Evolutionary conservation across 92 coral and sea anemone species (phyloP), one percentile per base, ranked within the genome.

Genomic region (Actinostola sp.): DNA sequence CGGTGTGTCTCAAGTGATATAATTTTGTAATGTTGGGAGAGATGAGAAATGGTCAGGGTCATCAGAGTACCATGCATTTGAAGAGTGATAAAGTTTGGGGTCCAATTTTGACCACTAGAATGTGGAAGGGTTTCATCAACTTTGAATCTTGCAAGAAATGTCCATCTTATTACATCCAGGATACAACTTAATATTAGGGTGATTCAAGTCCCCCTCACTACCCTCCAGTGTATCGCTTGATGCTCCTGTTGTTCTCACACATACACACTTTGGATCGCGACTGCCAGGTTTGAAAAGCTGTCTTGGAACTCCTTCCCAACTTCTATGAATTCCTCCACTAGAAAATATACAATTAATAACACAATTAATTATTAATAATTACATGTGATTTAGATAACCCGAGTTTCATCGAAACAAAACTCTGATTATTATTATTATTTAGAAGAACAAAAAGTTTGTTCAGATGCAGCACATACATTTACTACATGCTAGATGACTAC

Each of bases 231-330:
- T 66, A 59, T 89, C 94, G 59, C 84, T 86, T 59, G 94, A 82
- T 35, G 81, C 78, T 16, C 94, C 94, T 55, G 82, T 55, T 49
- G 90, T 76, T 43, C 76, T 84, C 0, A 89, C 76, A 85, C 94
- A 89, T 24, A 89, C 94, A 33, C 94, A 89, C 23, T 52, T 76
- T 39, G 84, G 60, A 26, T 76, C 75, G 76, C 55, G 71, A 44
- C 61, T 72, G 38, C 94, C 94, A 25, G 94, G 94, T 65, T 89
- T 89, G 70, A 85, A 89, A 61, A 68, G 42, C 67, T 28, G 79
- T 60, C 94, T 66, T 57, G 94, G 94, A 32, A 89, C 94, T 63
- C 94, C 94, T 24, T 31, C 90, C 94, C 94, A 89, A 32, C 73
- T 79, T 15, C 94, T 75, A 8, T 63, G 73, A 43, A 89, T 89